Percentiles rank a stretch among this genome's conserved stretches.
Evolutionary conservation across 2,113 vertebrate genomes (phyloP).

Genomic region (Silurus glanis): DNA sequence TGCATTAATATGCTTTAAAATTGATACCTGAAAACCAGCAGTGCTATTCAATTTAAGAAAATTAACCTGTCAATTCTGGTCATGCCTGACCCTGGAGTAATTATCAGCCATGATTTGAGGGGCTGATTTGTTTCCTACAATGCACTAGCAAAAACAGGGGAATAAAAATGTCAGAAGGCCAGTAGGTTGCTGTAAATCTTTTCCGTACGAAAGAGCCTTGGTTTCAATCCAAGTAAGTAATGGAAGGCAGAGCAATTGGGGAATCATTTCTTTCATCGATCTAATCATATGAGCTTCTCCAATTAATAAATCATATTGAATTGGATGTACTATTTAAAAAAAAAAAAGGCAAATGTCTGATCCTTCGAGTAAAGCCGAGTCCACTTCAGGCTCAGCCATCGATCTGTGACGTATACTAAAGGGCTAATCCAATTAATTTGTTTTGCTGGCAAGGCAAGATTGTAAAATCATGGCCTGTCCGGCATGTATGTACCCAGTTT

Average conservation of each 20-base stretch:
- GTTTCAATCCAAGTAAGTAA: constrained; percentile 10
- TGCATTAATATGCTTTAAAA: not conserved
- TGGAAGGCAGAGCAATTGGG: not conserved
- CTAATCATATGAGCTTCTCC: constrained; percentile 26
- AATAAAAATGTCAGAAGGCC: constrained; percentile 59
- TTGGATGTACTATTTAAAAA: not conserved
- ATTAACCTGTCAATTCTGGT: constrained; percentile 68
- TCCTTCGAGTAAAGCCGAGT: constrained; percentile 43
- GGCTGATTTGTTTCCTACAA: constrained; percentile 67
- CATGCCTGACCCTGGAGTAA: constrained; percentile 67
- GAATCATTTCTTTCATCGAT: constrained; percentile 13
- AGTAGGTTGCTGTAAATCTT: constrained; percentile 49
- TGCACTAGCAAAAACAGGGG: constrained; percentile 44
- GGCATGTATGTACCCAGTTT: not conserved
- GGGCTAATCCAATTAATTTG: constrained; percentile 68
- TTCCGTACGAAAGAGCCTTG: not conserved
- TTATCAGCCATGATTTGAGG: constrained; percentile 73
- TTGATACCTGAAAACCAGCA: not conserved
- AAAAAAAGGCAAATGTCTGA: constrained; percentile 23
- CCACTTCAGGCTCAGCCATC: constrained; percentile 61
- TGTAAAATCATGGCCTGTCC: constrained; percentile 56
- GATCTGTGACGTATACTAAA: constrained; percentile 69
- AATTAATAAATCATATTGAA: constrained; percentile 26
- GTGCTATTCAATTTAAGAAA: not conserved
- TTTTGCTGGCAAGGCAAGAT: constrained; percentile 54